These are phyloP conservation scores for Phallusia fumigata DNA, from an alignment of 23 tunicate genomes.

Conservation along the genomic window DNA sequence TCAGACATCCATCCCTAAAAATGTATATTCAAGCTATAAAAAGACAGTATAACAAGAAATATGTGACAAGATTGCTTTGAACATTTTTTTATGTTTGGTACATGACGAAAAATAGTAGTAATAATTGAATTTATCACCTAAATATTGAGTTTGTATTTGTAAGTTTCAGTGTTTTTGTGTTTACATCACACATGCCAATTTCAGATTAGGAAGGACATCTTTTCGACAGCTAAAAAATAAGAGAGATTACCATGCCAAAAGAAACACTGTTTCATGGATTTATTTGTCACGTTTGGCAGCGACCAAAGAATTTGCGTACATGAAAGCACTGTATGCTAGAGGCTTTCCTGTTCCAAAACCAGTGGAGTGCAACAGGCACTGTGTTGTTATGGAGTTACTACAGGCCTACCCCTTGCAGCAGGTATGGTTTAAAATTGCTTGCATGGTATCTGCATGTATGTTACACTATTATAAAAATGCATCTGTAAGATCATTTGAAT, in stretches of 20 bases:
- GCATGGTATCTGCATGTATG: too few relatives aligned
- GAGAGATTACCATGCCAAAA: constrained; percentile 79
- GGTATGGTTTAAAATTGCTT: constrained; percentile 16
- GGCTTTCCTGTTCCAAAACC: constrained; percentile 98
- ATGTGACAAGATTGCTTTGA: too few relatives aligned
- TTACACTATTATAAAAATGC: too few relatives aligned
- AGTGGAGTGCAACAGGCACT: constrained; percentile 86
- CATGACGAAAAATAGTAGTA: too few relatives aligned
- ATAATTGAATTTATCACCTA: too few relatives aligned
- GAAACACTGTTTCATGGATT: constrained; percentile 78
- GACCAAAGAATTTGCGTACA: constrained; percentile 87
- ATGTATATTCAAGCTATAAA: too few relatives aligned
- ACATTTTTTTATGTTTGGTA: too few relatives aligned
- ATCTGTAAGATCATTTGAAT: too few relatives aligned
- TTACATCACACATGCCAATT: neutral
- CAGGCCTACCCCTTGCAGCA: constrained; percentile 93
- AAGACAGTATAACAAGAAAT: too few relatives aligned
- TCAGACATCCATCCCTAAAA: too few relatives aligned
- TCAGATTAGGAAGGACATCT: constrained; percentile 86
- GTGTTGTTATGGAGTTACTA: constrained; percentile 86
- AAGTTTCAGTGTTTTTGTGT: too few relatives aligned
- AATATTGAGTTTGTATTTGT: too few relatives aligned
- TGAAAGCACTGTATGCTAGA: constrained; percentile 75
- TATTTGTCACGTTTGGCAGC: constrained; percentile 94
- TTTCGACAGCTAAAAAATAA: constrained; percentile 94